Percentiles rank a stretch among this genome's conserved stretches.
Conservation (phyloP, 2,113 vertebrate species). For the Poeciliopsis occidentalis region DNA sequence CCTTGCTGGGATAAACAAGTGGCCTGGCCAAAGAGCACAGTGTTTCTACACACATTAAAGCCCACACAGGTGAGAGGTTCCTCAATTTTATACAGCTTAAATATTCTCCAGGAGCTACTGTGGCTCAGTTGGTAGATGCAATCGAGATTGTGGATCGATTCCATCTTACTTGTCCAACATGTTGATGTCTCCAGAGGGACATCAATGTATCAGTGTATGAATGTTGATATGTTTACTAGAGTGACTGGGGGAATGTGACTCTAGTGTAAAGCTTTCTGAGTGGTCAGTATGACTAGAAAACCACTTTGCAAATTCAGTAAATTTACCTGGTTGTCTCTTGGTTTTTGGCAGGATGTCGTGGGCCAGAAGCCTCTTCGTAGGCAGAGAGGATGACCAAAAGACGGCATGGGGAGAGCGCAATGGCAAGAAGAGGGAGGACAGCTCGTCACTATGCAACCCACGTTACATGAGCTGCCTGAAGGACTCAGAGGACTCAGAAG, state of each 20-base stretch:
- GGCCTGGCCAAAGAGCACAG: conserved; percentile 66
- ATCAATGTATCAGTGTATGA: not conserved
- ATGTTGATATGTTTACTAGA: not conserved
- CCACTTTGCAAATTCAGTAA: not conserved
- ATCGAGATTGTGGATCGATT: too few relatives aligned
- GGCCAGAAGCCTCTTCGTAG: conserved; percentile 91
- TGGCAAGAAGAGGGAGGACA: conserved; percentile 87
- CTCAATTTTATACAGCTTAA: not conserved
- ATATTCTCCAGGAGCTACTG: not conserved
- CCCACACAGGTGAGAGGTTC: conserved; percentile 75
- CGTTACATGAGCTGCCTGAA: conserved; percentile 96
- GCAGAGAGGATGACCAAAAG: conserved; percentile 92
- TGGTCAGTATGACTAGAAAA: too few relatives aligned
- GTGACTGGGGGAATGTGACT: not conserved
- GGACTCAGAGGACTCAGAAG: conserved; percentile 84
- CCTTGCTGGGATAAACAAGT: conserved; percentile 73
- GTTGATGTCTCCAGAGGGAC: too few relatives aligned
- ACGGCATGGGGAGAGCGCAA: conserved; percentile 95
- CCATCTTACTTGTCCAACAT: too few relatives aligned
- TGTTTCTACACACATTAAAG: conserved; percentile 64
- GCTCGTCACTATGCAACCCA: conserved; percentile 84
- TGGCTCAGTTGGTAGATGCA: not conserved
- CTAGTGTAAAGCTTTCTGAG: not conserved
- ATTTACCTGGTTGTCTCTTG: not conserved
- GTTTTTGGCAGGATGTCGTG: conserved; percentile 88